These are phyloP conservation scores for Drosophila algonquin DNA, from an alignment of 2,888 invertebrate genomes.

Conservation along the genomic window DNA sequence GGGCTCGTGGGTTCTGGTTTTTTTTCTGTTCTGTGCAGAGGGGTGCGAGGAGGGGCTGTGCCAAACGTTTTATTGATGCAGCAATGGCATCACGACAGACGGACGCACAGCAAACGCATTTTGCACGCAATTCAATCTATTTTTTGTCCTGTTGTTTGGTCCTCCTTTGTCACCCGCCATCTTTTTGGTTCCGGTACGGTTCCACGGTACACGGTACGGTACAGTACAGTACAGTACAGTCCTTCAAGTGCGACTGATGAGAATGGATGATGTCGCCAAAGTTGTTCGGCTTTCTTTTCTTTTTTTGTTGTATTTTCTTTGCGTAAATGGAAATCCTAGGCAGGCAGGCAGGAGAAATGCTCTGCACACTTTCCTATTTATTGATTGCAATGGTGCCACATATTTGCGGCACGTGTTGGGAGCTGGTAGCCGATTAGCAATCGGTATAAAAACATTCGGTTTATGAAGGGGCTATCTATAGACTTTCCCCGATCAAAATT, in stretches of 20 bases:
- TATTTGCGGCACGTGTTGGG: conserved; percentile 33
- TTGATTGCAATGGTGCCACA: conserved; percentile 59
- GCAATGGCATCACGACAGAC: background rate
- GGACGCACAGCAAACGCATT: conserved; percentile 71
- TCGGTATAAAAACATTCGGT: conserved; percentile 29
- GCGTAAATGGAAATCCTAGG: background rate
- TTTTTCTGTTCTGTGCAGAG: background rate
- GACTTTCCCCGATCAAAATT: background rate
- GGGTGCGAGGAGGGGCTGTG: conserved; percentile 35
- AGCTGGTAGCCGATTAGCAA: conserved; percentile 21
- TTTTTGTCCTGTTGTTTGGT: conserved; percentile 42
- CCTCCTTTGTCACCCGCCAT: conserved; percentile 61
- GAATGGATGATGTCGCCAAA: conserved; percentile 59
- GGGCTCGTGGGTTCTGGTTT: conserved; percentile 31
- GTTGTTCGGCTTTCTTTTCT: conserved; percentile 26
- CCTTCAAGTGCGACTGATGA: conserved; percentile 45
- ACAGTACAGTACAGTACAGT: background rate
- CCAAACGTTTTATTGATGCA: conserved; percentile 63
- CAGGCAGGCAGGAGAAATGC: background rate
- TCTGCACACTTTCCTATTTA: conserved; percentile 24
- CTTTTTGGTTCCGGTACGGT: conserved; percentile 59
- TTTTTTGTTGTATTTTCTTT: background rate
- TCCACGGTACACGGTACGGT: background rate
- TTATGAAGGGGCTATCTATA: background rate
- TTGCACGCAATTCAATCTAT: conserved; percentile 81